These are phyloP conservation scores for Colossoma macropomum DNA, from an alignment of 2,113 vertebrate species.

Conservation along the genomic window DNA sequence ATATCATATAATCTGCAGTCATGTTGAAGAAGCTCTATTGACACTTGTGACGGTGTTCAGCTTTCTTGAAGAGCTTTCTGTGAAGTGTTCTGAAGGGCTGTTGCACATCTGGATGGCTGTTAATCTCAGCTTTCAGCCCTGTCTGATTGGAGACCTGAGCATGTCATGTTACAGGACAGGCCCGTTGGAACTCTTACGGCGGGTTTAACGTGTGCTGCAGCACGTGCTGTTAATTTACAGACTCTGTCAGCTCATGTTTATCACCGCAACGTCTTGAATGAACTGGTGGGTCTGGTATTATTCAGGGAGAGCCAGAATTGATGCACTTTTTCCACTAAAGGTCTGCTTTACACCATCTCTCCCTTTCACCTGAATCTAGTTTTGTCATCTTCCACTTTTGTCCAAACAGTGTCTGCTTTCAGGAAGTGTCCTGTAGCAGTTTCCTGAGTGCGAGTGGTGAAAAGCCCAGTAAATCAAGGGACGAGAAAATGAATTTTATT, in stretches of 20 bases:
- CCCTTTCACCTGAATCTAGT: constrained; percentile 1
- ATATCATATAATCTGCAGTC: too few species aligned
- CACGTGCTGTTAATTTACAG: not conserved
- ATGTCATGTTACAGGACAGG: not conserved
- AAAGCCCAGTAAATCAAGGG: not conserved
- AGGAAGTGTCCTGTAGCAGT: not conserved
- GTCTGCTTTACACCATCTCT: constrained; percentile 26
- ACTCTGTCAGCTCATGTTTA: constrained; percentile 12
- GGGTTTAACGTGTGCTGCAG: not conserved
- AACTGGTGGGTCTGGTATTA: not conserved
- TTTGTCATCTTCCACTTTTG: not conserved
- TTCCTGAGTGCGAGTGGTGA: not conserved
- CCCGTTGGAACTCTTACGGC: not conserved
- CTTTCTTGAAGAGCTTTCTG: too few species aligned
- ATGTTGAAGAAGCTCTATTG: too few species aligned
- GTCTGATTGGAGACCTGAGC: constrained; percentile 15
- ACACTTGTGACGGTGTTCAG: too few species aligned
- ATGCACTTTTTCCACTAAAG: not conserved
- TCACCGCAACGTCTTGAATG: not conserved
- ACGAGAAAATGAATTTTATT: not conserved
- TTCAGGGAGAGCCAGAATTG: not conserved
- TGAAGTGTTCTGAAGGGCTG: not conserved
- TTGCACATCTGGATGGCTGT: not conserved
- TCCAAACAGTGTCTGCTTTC: not conserved
- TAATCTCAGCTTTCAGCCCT: not conserved